Evolutionary conservation across 2,888 invertebrate genomes (phyloP).

Genomic region (Aporophyla lueneburgensis): DNA sequence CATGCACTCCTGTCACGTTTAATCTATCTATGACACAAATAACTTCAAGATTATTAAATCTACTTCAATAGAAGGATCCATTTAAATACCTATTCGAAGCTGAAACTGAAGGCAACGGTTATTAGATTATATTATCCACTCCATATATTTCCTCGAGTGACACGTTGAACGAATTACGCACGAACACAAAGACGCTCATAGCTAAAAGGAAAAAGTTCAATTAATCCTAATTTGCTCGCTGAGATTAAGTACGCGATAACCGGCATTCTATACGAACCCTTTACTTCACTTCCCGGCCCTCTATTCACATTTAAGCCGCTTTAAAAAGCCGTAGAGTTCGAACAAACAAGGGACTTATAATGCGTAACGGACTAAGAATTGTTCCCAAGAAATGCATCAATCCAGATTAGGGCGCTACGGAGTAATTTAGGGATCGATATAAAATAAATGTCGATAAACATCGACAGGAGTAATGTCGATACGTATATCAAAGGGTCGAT

Average conservation of each 20-base stretch:
- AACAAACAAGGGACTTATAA: constrained; percentile 88
- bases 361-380: constrained; percentile 86
- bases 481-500: constrained; percentile 53
- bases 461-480: constrained; percentile 54
- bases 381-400: constrained; percentile 80
- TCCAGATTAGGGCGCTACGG: constrained; percentile 75
- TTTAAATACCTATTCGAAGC: constrained; percentile 37
- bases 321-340: constrained; percentile 86
- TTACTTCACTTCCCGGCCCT: constrained; percentile 85
- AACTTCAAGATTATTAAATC: constrained; percentile 41
- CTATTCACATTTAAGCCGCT: constrained; percentile 87
- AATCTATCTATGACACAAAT: constrained; percentile 64
- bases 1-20: constrained; percentile 56
- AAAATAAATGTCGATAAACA: constrained; percentile 73
- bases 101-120: constrained; percentile 53
- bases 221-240: constrained; percentile 90
- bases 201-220: constrained; percentile 89
- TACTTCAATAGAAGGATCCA: constrained; percentile 37
- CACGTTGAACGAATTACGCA: constrained; percentile 85
- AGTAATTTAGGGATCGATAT: constrained; percentile 64
- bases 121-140: constrained; percentile 72
- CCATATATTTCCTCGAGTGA: constrained; percentile 78
- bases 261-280: constrained; percentile 87
- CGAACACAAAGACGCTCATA: constrained; percentile 83
- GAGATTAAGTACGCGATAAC: constrained; percentile 89